Conservation (phyloP, 2,888 invertebrate species). For the Hydrotaea diabolus region DNA sequence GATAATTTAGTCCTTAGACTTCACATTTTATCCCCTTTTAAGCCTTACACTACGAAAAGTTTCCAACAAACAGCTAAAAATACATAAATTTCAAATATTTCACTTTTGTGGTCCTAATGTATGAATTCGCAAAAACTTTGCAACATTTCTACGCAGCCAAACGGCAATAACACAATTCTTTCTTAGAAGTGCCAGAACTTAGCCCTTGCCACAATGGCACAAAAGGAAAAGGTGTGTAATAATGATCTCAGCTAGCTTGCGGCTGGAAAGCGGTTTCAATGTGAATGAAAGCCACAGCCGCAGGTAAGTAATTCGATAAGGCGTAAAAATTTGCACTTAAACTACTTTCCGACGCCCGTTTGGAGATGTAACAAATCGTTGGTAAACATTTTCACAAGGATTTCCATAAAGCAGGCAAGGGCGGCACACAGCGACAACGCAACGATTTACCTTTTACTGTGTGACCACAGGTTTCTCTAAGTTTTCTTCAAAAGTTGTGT, state of each 20-base stretch:
- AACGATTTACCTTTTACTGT: not conserved
- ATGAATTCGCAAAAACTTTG: no score
- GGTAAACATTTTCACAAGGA: not conserved
- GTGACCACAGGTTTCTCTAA: not conserved
- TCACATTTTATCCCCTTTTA: no score
- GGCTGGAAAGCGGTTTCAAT: not conserved
- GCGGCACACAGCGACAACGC: not conserved
- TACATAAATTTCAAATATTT: no score
- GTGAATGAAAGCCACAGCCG: conserved; percentile 71
- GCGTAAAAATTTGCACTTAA: conserved; percentile 79
- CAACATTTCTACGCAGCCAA: not conserved
- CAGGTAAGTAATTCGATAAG: conserved; percentile 80
- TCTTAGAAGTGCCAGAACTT: not conserved
- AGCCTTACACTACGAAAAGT: no score
- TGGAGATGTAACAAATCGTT: not conserved
- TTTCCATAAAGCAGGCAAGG: not conserved
- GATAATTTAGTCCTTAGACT: no score
- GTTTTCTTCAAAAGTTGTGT: not conserved
- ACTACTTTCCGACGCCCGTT: conserved; percentile 71
- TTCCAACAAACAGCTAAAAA: no score
- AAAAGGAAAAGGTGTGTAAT: not conserved
- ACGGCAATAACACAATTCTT: not conserved
- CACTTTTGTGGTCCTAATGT: no score
- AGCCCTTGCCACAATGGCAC: not conserved
- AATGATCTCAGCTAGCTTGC: not conserved